Conservation (phyloP, 2,888 invertebrate species). For the Catocala sponsa region DNA sequence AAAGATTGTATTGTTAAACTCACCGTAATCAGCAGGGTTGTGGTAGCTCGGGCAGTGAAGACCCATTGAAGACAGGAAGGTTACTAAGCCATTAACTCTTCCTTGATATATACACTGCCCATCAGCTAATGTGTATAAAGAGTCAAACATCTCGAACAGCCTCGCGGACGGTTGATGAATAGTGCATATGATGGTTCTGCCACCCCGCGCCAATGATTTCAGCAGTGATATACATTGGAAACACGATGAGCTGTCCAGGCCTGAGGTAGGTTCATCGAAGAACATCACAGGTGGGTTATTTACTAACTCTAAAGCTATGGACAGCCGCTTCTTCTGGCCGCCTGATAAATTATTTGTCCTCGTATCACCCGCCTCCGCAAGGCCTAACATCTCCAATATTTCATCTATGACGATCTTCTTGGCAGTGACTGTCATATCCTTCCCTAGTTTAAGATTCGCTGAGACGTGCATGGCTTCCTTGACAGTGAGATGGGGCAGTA, state of each 20-base stretch:
- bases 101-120: conserved; percentile 98
- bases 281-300: conserved; percentile 99
- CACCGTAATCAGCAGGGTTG: conserved; percentile 98
- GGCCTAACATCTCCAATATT: conserved; percentile 94
- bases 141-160: conserved; percentile 98
- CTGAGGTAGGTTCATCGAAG: conserved; percentile 98
- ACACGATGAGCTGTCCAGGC: conserved; percentile 97
- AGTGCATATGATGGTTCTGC: conserved; percentile 97
- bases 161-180: conserved; percentile 99
- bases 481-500: conserved; percentile 96
- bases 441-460: conserved; percentile 96
- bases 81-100: conserved; percentile 93
- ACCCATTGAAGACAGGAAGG: conserved; percentile 95
- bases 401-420: conserved; percentile 95
- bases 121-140: conserved; percentile 96
- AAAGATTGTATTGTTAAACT: conserved; percentile 52
- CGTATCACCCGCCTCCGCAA: conserved; percentile 93
- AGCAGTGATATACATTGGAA: conserved; percentile 96
- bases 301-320: conserved; percentile 97
- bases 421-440: conserved; percentile 91
- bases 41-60: conserved; percentile 98
- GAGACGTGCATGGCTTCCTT: conserved; percentile 97
- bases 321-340: conserved; percentile 96
- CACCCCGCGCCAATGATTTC: conserved; percentile 95
- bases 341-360: conserved; percentile 95